Percentiles rank a stretch among this genome's conserved stretches.
Conservation (phyloP, 2,888 invertebrate species). For the Calliphora vomitoria region DNA sequence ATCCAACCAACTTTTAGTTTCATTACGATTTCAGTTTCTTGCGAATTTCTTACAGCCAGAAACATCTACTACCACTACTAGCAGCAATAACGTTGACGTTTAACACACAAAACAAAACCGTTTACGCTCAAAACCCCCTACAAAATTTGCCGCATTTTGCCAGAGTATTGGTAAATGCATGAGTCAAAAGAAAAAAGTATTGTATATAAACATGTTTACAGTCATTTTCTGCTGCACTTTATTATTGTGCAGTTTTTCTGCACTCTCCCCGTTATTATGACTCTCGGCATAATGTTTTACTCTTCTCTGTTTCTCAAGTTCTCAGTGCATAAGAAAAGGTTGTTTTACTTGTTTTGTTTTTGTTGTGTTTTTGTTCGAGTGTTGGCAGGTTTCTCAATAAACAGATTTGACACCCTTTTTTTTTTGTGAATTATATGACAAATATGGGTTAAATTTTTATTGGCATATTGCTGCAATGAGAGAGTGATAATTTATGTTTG, state of each 20-base stretch:
- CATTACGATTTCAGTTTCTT: constrained; percentile 68
- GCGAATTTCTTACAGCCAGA: constrained; percentile 68
- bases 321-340: constrained; percentile 56
- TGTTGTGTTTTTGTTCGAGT: not conserved
- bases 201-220: constrained; percentile 66
- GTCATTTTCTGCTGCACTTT: constrained; percentile 57
- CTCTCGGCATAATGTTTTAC: not conserved
- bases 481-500: constrained; percentile 56
- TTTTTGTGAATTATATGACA: constrained; percentile 65
- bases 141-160: constrained; percentile 61
- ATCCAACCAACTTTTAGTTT: constrained; percentile 71
- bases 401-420: constrained; percentile 71
- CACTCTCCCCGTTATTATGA: not conserved
- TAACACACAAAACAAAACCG: constrained; percentile 49
- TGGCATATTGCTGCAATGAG: constrained; percentile 55
- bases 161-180: not conserved
- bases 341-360: constrained; percentile 65
- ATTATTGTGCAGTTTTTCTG: constrained; percentile 23
- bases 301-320: constrained; percentile 21
- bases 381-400: constrained; percentile 72
- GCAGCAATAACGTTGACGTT: constrained; percentile 22
- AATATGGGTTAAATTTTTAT: constrained; percentile 71
- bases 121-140: constrained; percentile 59
- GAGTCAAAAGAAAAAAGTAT: no score
- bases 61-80: constrained; percentile 38